These are phyloP conservation scores for Mustela erminea DNA, from an alignment of 2,797 vertebrate species.

Conservation along the genomic window DNA sequence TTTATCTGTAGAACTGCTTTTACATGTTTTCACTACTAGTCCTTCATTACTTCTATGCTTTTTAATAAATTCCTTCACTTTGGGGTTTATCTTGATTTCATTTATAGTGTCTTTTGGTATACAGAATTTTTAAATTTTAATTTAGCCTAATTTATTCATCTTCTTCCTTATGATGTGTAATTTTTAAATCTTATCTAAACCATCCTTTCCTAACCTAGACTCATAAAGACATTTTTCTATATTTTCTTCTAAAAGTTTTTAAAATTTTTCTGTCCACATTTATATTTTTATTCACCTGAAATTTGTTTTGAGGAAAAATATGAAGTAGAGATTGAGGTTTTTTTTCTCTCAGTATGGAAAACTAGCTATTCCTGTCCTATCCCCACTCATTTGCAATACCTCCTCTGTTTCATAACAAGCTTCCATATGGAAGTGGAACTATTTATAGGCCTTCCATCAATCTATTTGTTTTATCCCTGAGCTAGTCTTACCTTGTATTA, in stretches of 20 bases:
- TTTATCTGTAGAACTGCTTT: background rate
- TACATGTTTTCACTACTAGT: background rate
- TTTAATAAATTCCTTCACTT: background rate
- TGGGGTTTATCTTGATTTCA: background rate
- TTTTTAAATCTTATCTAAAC: constrained; percentile 25
- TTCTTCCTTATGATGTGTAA: background rate
- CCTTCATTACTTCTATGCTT: background rate
- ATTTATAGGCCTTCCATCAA: background rate
- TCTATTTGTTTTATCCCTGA: background rate
- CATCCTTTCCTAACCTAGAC: background rate
- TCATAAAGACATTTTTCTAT: background rate
- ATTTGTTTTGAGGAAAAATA: background rate
- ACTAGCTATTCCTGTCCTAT: background rate
- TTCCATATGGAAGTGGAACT: background rate
- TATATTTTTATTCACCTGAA: background rate
- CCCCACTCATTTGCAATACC: background rate
- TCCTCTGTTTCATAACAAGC: background rate
- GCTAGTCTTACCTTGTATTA: background rate
- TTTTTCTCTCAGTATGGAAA: background rate
- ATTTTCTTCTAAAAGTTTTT: background rate
- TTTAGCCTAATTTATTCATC: background rate
- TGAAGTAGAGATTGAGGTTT: background rate
- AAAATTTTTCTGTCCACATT: background rate
- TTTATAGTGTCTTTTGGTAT: background rate
- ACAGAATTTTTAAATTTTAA: background rate